A percentile compares a stretch with the other conserved stretches of the same genome.
Evolutionary conservation across 2,113 vertebrate species (phyloP).

Genomic region (Lagopus muta): DNA sequence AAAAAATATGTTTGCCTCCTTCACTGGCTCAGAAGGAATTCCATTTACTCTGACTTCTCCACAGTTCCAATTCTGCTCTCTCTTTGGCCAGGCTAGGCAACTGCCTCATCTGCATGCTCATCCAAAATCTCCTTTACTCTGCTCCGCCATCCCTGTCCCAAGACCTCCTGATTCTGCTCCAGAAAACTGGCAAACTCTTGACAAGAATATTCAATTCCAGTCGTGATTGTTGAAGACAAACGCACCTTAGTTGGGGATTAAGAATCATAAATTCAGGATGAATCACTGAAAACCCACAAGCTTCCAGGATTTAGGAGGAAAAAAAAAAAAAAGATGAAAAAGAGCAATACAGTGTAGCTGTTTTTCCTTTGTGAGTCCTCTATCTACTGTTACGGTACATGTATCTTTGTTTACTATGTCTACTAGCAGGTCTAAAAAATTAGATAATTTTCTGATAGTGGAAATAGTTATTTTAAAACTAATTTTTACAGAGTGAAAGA

Average conservation of each 20-base stretch:
- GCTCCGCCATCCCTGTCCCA: accelerated
- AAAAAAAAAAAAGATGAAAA: neutral
- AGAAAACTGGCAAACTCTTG: neutral
- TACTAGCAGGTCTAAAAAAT: neutral
- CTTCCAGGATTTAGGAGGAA: neutral
- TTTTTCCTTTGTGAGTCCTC: neutral
- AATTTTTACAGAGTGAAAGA: neutral
- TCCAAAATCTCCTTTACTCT: neutral
- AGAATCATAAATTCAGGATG: neutral
- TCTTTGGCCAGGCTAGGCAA: neutral
- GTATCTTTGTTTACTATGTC: neutral
- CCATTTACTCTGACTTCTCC: neutral
- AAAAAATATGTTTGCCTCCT: neutral
- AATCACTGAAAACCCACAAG: neutral
- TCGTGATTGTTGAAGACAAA: neutral
- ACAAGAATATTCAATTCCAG: neutral
- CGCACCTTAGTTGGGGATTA: neutral
- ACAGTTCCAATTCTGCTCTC: neutral
- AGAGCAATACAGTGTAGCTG: neutral
- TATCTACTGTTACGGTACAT: neutral
- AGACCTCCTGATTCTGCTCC: neutral
- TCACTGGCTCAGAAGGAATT: neutral
- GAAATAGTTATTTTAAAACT: neutral
- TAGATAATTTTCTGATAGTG: neutral
- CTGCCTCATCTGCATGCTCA: neutral